Conservation (phyloP, 2,888 invertebrate genomes). For the Fabriciana adippe region DNA sequence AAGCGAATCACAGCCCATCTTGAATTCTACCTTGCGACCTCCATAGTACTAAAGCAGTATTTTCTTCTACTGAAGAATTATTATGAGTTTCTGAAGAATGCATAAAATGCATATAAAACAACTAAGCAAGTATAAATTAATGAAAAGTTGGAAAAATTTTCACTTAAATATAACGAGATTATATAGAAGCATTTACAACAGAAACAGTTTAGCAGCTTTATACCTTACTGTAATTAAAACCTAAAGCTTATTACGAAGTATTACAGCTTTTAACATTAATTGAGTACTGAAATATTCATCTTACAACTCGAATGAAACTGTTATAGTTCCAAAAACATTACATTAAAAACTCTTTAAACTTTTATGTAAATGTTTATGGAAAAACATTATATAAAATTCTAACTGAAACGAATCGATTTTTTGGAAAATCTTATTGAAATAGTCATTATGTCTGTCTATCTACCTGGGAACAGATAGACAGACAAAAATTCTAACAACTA, state of each 20-base stretch:
- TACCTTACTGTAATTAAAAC: constrained; percentile 29
- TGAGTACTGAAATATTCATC: constrained; percentile 23
- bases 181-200: constrained; percentile 17
- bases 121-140: constrained; percentile 3
- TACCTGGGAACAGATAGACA: too few species aligned
- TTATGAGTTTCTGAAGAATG: not conserved
- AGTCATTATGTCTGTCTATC: too few species aligned
- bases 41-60: too few species aligned
- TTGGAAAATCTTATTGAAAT: too few species aligned
- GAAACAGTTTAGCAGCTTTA: constrained; percentile 27
- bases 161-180: constrained; percentile 29
- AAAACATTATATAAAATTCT: too few species aligned
- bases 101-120: not conserved
- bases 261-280: constrained; percentile 23
- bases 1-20: too few species aligned
- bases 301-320: not conserved
- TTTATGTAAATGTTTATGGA: too few species aligned
- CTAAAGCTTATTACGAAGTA: constrained; percentile 27
- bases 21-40: not conserved
- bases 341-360: too few species aligned
- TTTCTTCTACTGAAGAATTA: not conserved
- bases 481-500: too few species aligned
- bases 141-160: constrained; percentile 15
- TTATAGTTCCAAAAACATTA: too few species aligned
- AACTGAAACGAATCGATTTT: too few species aligned